These are phyloP conservation scores for Dynastes grantii DNA, from an alignment of 2,888 invertebrate genomes.

Conservation along the genomic window DNA sequence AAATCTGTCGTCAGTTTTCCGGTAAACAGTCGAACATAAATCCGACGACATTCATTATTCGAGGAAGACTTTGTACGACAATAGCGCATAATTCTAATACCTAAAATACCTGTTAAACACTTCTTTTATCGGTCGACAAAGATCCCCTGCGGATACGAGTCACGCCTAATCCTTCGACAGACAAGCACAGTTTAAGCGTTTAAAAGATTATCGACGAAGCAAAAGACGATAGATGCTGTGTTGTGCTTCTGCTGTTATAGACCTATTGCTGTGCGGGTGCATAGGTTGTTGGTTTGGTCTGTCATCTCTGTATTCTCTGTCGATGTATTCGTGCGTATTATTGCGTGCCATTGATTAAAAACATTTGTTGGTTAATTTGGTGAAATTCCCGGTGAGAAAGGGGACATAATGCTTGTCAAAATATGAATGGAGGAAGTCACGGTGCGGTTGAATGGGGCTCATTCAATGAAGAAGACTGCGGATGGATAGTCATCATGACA, in stretches of 20 bases:
- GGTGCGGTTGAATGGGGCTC: conserved; percentile 54
- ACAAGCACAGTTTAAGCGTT: conserved; percentile 61
- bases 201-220: conserved; percentile 65
- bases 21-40: conserved; percentile 61
- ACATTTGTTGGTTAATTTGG: conserved; percentile 68
- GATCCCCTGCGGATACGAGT: conserved; percentile 63
- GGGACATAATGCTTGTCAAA: conserved; percentile 61
- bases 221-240: conserved; percentile 24
- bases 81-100: conserved; percentile 60
- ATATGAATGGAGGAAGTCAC: conserved; percentile 63
- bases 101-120: conserved; percentile 67
- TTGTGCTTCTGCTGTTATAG: not conserved
- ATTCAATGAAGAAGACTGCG: conserved; percentile 48
- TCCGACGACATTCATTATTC: conserved; percentile 52
- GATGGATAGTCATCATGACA: not conserved
- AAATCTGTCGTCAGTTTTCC: conserved; percentile 64
- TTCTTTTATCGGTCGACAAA: conserved; percentile 64
- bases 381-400: conserved; percentile 62
- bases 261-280: not conserved
- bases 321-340: conserved; percentile 49
- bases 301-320: not conserved
- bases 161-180: conserved; percentile 63
- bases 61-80: conserved; percentile 52
- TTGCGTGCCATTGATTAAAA: conserved; percentile 67
- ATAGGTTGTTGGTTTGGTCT: not conserved